Conservation (phyloP, 2,797 vertebrate species). For the Heterohyrax brucei region DNA sequence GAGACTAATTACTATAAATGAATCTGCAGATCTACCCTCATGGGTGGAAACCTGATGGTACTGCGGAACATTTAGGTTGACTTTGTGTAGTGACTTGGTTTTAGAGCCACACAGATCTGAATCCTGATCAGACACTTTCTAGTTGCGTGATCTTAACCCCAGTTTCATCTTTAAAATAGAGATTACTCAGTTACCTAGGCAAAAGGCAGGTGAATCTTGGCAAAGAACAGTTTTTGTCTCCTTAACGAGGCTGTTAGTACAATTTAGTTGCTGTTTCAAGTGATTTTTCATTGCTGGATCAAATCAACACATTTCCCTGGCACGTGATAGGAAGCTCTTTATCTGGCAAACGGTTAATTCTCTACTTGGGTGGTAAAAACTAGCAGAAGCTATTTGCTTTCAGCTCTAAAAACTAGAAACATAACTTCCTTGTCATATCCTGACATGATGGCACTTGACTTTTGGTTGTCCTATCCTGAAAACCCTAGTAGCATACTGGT, state of each 20-base stretch:
- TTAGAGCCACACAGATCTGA: not conserved
- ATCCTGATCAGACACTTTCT: not conserved
- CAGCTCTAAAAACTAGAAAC: not conserved
- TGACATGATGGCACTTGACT: too few species aligned
- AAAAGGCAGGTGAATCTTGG: not conserved
- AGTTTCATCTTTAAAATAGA: not conserved
- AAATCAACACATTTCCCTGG: not conserved
- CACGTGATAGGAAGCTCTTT: not conserved
- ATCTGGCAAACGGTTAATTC: not conserved
- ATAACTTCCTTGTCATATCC: too few species aligned
- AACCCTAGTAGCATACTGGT: too few species aligned
- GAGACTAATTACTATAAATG: not conserved
- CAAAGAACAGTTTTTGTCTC: not conserved
- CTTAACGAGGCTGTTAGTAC: too few species aligned
- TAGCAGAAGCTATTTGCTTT: not conserved
- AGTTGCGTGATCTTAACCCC: not conserved
- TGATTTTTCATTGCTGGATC: not conserved
- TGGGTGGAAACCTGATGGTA: not conserved
- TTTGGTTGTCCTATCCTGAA: too few species aligned
- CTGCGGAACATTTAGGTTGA: not conserved
- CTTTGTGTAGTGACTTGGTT: accelerated
- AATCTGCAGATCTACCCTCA: not conserved
- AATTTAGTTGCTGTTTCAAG: not conserved
- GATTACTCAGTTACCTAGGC: not conserved
- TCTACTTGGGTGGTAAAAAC: not conserved